Base-by-base conservation (phyloP, 2,888 invertebrate species). In the Agrotis exclamationis region DNA sequence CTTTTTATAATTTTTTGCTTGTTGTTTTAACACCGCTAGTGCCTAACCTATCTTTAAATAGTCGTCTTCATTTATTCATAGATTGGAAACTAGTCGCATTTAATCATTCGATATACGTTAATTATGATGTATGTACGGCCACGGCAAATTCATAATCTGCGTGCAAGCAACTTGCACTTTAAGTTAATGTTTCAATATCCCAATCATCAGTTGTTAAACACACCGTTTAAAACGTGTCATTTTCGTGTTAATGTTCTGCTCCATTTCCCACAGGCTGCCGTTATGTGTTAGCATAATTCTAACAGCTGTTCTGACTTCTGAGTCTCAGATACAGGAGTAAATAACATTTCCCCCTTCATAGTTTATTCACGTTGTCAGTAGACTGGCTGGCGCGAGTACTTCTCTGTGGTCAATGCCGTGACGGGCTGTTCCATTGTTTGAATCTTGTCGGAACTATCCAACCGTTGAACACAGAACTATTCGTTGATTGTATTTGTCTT, bases 371-470 rank as follows among this genome's bases (percentile, higher is more conserved):
- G 69, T 71, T 78, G 87, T 83, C 85, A 89, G 83, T 88, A 86
- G 85, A 82, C 87, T 85, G 88, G 83, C 86, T 88, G 85, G 80
- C 81, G 76, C 79, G 73, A 79, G 74, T 85, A 83, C 84, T 67
- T 70, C 48, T 64, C 73, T 79, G 69, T 74, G 84, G 85, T 89
- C 90, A 90, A 88, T 90, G 88, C 88, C 90, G 86, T 90, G 88
- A 89, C 90, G 85, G 76, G 77, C 74, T 75, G 75, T 71, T 76
- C 85, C 82, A 86, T 89, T 89, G 88, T 89, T 85, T 78, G 77
- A 70, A 66, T 54, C 74, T 86, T 81, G 82, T 84, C 82, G 82
- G 76, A 85, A 65, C 77, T 76, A 80, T 72, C 83, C 83, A 82
- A 82, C 82, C 87, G 85, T 75, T 79, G 69, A 86, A 76, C 82